Percentiles rank a stretch among this genome's conserved stretches.
phyloP scores from a whole-genome alignment of 2,113 vertebrate genomes.

The Myotis davidii region DNA sequence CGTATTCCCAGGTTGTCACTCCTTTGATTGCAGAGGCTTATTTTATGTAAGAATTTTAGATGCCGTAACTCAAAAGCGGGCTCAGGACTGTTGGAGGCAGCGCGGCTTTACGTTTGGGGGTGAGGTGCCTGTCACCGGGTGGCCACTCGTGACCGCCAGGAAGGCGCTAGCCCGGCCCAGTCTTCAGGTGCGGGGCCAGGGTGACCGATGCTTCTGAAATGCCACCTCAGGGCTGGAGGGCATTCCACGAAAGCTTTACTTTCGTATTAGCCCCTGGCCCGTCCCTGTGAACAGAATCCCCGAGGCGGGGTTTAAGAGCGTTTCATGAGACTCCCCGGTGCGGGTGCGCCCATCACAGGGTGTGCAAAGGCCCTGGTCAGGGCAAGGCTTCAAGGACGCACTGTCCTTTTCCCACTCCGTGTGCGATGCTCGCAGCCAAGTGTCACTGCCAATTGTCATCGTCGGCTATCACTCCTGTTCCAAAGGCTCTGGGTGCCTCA shows the following conservation, averaged over 20 bases:
- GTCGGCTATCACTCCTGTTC: neutral
- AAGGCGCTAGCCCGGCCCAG: neutral
- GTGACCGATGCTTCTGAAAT: neutral
- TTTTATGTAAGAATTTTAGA: constrained; percentile 12
- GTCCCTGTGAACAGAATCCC: neutral
- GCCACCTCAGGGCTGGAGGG: neutral
- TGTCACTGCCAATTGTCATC: neutral
- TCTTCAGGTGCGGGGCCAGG: neutral
- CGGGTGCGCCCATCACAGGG: neutral
- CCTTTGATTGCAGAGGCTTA: neutral
- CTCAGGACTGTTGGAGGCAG: neutral
- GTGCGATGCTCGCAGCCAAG: too few species aligned
- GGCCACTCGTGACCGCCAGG: neutral
- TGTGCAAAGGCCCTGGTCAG: neutral
- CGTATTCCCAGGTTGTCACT: constrained; percentile 8
- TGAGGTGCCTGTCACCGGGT: neutral
- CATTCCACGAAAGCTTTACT: neutral
- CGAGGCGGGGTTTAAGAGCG: neutral
- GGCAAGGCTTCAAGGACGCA: neutral
- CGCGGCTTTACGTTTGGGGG: neutral
- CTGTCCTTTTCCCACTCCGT: neutral
- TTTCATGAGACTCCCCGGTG: too few species aligned
- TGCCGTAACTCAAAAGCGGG: neutral
- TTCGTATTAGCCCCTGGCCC: neutral
- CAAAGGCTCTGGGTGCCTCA: neutral